Conservation (phyloP, 2,113 vertebrate genomes). For the Zosterops lateralis region DNA sequence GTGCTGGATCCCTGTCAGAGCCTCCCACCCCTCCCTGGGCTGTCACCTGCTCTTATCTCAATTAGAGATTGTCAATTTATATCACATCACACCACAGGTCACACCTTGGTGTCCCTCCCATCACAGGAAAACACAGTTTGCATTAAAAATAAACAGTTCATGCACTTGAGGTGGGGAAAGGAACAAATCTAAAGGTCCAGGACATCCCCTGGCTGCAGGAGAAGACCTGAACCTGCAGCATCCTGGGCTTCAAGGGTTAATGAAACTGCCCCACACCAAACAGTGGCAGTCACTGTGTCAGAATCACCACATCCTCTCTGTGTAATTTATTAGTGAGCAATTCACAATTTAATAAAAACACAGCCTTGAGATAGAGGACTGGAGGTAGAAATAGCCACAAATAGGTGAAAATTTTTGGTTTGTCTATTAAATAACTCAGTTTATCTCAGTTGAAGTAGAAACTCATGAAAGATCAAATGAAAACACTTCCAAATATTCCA, state of each 20-base stretch:
- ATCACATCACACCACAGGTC: not conserved
- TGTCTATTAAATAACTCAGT: not conserved
- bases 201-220: not conserved
- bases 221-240: rapidly evolving
- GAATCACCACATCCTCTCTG: too few relatives aligned
- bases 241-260: not conserved
- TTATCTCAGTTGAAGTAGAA: conserved; percentile 3
- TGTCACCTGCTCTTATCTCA: not conserved
- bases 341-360: not conserved
- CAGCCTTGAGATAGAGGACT: not conserved
- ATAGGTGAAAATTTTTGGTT: not conserved
- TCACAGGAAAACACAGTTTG: not conserved
- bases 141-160: not conserved
- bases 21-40: not conserved
- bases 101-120: not conserved
- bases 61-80: not conserved
- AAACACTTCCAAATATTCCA: not conserved
- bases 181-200: not conserved
- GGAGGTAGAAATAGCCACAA: not conserved
- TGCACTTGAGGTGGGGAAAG: rapidly evolving
- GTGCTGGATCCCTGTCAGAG: not conserved
- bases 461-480: not conserved
- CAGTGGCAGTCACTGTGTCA: not conserved
- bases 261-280: rapidly evolving
- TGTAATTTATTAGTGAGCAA: not conserved